phyloP scores from a whole-genome alignment of 2,113 vertebrate species.

The Mystacornis crossleyi region DNA sequence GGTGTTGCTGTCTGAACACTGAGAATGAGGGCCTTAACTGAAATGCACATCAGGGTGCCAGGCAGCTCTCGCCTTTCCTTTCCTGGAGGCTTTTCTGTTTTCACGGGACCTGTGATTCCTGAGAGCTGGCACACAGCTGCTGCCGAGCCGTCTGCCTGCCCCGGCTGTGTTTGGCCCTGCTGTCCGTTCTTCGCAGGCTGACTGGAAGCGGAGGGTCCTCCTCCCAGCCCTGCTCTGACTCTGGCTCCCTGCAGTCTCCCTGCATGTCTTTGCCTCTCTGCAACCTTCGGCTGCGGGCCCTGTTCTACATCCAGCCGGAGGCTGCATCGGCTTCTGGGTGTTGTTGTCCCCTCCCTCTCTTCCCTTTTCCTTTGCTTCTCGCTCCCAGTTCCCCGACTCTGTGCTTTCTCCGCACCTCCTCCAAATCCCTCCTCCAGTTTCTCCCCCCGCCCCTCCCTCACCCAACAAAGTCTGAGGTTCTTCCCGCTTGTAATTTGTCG shows the following conservation, averaged over 20 bases:
- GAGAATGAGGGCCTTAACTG: background rate
- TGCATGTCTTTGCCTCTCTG: background rate
- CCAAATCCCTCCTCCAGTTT: background rate
- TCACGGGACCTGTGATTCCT: accelerated
- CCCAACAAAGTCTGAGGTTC: conserved; percentile 76
- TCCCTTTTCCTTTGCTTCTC: background rate
- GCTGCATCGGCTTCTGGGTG: background rate
- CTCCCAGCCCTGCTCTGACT: background rate
- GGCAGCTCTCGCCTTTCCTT: accelerated
- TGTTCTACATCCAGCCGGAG: background rate
- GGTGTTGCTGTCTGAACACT: background rate
- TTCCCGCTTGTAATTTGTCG: conserved; percentile 93
- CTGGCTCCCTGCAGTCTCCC: background rate
- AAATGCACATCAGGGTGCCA: background rate
- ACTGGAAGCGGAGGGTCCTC: background rate
- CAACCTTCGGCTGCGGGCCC: background rate
- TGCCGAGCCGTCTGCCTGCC: background rate
- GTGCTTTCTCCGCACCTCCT: background rate
- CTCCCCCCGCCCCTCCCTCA: background rate
- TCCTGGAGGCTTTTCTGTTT: background rate
- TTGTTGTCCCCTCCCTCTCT: background rate
- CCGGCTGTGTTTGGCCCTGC: background rate
- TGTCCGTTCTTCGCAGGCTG: background rate
- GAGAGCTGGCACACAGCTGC: background rate
- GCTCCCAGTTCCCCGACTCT: background rate